Conservation (phyloP, 2,888 invertebrate species). For the Tetheella fluctuosa region DNA sequence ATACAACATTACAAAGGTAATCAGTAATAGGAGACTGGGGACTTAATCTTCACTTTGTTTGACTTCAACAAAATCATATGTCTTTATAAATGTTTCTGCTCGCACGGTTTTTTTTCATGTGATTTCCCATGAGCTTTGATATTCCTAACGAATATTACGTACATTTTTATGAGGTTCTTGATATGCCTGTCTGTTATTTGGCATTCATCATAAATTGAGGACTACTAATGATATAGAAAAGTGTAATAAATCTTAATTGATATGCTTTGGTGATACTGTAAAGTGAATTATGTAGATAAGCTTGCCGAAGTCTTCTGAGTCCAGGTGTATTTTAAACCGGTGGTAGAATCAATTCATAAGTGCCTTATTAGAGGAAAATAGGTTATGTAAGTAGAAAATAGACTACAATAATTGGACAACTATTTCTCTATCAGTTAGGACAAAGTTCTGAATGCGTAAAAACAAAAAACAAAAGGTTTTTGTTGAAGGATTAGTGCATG, state of each 20-base stretch:
- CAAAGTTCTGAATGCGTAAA: not conserved
- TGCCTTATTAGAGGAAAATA: too few relatives aligned
- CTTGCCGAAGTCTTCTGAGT: too few relatives aligned
- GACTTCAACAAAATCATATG: conserved; percentile 24
- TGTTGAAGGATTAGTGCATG: conserved; percentile 6
- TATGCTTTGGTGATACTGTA: too few relatives aligned
- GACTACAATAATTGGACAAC: not conserved
- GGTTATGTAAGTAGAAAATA: too few relatives aligned
- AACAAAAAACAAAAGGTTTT: not conserved
- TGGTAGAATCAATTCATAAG: too few relatives aligned
- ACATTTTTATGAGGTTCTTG: not conserved
- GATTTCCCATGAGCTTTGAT: not conserved
- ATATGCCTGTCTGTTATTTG: conserved; percentile 2
- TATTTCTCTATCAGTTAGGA: not conserved
- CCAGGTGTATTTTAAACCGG: too few relatives aligned
- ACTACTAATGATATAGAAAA: too few relatives aligned
- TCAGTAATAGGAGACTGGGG: conserved; percentile 35
- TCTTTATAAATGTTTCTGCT: conserved; percentile 1
- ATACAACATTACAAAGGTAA: conserved; percentile 42
- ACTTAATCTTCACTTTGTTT: conserved; percentile 27
- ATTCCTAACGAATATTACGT: not conserved
- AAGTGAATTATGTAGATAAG: too few relatives aligned
- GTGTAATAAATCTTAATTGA: too few relatives aligned
- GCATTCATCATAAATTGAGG: not conserved
- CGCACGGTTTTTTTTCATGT: not conserved